phyloP scores from a whole-genome alignment of 2,888 invertebrate genomes.

The Maniola hyperantus region DNA sequence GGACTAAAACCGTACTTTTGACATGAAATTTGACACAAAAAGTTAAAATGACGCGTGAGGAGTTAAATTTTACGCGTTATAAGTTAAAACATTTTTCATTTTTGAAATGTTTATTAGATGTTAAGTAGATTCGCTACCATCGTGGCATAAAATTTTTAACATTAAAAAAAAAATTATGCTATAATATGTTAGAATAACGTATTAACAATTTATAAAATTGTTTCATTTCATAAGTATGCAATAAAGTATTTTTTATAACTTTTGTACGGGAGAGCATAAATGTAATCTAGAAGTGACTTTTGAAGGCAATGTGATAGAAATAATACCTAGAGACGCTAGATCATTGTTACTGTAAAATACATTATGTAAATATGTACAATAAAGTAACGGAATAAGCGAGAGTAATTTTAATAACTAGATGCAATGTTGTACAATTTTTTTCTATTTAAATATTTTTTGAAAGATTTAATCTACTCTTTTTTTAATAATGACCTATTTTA shows the following conservation, averaged over 20 bases:
- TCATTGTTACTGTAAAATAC: slow-evolving; percentile 82
- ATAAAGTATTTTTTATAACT: neutral
- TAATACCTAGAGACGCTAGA: slow-evolving; percentile 81
- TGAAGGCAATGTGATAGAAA: slow-evolving; percentile 78
- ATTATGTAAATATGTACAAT: slow-evolving; percentile 81
- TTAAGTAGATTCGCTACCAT: neutral
- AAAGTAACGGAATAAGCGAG: slow-evolving; percentile 73
- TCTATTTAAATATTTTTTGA: slow-evolving; percentile 79
- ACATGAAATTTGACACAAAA: too few relatives aligned
- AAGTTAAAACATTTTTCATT: neutral
- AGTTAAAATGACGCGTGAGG: too few relatives aligned
- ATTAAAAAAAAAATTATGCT: too few relatives aligned
- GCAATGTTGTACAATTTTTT: slow-evolving; percentile 80
- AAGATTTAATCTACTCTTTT: slow-evolving; percentile 81
- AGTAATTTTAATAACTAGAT: slow-evolving; percentile 76
- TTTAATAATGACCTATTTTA: slow-evolving; percentile 80
- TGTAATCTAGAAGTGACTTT: slow-evolving; percentile 44
- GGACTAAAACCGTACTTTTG: too few relatives aligned
- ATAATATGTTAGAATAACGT: too few relatives aligned
- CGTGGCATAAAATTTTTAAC: neutral
- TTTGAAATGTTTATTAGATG: neutral
- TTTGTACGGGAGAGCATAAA: neutral
- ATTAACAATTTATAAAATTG: neutral
- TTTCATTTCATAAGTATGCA: too few relatives aligned
- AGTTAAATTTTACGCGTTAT: too few relatives aligned